Base-by-base conservation (phyloP, 1,140 invertebrate species). In the Cyclargus thomasi region DNA sequence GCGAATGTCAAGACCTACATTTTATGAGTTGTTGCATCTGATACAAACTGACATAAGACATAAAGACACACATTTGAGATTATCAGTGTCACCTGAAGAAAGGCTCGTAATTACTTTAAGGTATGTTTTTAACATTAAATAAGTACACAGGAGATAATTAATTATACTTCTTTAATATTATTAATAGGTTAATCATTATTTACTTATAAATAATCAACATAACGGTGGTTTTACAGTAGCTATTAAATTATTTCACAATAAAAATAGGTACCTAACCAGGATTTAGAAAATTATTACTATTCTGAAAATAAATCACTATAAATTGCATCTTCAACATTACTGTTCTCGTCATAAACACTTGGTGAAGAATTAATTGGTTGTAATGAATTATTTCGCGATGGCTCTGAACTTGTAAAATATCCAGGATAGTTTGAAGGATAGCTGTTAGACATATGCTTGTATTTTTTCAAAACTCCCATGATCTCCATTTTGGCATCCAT, bases 361-460 rank as follows among this genome's bases (percentile, higher is more conserved):
- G 62, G 62, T 7, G 62, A 63, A 63, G 29, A 17, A 4, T 17
- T 36, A 63, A 17, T 63, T 63, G 29, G 14, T 63, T 63, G 62
- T n/a, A 17, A 63, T 17, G 16, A 63, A 29, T 59, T 59, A 59
- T 59, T 59, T 59, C 55, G 55, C 11, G 53, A 18, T 68, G 67
- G 62, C 53, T 68, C 62, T 64, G 63, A 14, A 68, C 23, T 64
- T 68, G 63, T 68, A 68, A 59, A 68, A 64, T 68, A 68, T 57
- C 62, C 67, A 14, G 62, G 22, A 64, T 68, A 64, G 63, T 68
- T 68, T 57, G 62, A 39, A 64, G 62, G 62, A 57, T 63, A 68
- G 67, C 62, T 35, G 39, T 68, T 68, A 64, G 67, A 64, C 67
- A 68, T 64, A 39, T 64, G 67, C 29, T 64, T 64, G 23, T 68